A percentile compares a stretch with the other conserved stretches of the same genome.
Conservation (phyloP, 2,113 vertebrate species). For the Puntigrus tetrazona region DNA sequence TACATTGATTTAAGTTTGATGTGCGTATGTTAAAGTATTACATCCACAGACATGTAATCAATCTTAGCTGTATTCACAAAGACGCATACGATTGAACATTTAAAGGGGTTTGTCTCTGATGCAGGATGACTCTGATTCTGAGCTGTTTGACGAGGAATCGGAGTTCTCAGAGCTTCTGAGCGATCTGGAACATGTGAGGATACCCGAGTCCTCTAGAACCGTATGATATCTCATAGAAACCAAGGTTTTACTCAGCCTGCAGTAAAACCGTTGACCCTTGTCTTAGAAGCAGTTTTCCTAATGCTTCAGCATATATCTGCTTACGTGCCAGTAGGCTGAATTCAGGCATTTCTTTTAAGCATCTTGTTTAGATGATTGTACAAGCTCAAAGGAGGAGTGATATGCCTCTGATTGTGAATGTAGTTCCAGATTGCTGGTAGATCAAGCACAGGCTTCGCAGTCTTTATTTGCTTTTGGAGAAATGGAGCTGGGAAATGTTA, state of each 20-base stretch:
- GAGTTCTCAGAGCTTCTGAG: slow-evolving; percentile 61
- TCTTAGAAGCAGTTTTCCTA: slow-evolving; percentile 22
- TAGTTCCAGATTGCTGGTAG: slow-evolving; percentile 4
- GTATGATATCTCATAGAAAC: slow-evolving; percentile 26
- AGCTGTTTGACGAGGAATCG: slow-evolving; percentile 65
- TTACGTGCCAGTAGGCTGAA: slow-evolving; percentile 1
- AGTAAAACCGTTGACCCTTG: slow-evolving; percentile 27
- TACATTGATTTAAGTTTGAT: background rate
- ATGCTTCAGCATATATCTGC: background rate
- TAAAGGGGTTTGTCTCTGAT: slow-evolving; percentile 59
- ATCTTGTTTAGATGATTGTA: background rate
- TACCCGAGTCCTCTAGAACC: background rate
- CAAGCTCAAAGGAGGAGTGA: background rate
- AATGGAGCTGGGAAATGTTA: background rate
- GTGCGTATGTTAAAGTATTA: background rate
- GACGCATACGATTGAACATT: background rate
- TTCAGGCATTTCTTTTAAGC: background rate
- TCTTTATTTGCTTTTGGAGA: background rate
- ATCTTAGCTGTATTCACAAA: background rate
- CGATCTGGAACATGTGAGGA: slow-evolving; percentile 70
- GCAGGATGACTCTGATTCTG: slow-evolving; percentile 70
- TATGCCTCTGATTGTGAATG: background rate
- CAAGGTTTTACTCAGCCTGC: slow-evolving; percentile 29
- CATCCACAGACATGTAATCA: background rate
- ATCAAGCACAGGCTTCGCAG: background rate